Conservation (phyloP, 2,797 vertebrate species). For the Pseudochromis fuscus region DNA sequence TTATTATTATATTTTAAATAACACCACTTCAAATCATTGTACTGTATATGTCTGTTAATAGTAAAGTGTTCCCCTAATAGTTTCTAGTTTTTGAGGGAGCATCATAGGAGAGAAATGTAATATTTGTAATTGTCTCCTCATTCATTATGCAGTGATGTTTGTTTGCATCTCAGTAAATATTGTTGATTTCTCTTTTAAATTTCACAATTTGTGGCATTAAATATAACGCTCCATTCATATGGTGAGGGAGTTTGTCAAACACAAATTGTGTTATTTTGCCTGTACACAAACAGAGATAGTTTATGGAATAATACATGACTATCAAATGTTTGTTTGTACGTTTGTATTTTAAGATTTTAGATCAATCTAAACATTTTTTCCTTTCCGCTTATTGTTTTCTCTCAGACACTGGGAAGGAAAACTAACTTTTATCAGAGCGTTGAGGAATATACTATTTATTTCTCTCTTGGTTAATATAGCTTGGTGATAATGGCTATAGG, state of each 20-base stretch:
- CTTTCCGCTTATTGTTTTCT: neutral
- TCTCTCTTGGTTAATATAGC: neutral
- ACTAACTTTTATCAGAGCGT: neutral
- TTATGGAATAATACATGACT: too few species aligned
- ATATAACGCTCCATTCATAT: too few species aligned
- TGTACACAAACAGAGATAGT: too few species aligned
- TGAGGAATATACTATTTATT: conserved; percentile 1
- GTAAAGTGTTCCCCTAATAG: neutral
- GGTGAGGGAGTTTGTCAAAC: too few species aligned
- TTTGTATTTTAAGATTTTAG: neutral
- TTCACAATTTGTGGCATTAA: too few species aligned
- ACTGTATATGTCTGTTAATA: neutral
- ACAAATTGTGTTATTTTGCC: too few species aligned
- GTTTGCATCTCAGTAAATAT: neutral
- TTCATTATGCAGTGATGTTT: neutral
- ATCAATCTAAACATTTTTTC: neutral
- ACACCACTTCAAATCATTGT: neutral
- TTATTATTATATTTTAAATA: neutral
- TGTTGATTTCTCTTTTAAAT: neutral
- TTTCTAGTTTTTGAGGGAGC: neutral
- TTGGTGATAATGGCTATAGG: neutral
- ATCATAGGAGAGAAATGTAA: neutral
- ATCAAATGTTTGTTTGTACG: neutral
- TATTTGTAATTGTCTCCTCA: neutral
- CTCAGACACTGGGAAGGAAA: neutral